A percentile compares a stretch with the other conserved stretches of the same genome.
Conservation (phyloP, 2,797 vertebrate species). For the Eulemur rubriventer region DNA sequence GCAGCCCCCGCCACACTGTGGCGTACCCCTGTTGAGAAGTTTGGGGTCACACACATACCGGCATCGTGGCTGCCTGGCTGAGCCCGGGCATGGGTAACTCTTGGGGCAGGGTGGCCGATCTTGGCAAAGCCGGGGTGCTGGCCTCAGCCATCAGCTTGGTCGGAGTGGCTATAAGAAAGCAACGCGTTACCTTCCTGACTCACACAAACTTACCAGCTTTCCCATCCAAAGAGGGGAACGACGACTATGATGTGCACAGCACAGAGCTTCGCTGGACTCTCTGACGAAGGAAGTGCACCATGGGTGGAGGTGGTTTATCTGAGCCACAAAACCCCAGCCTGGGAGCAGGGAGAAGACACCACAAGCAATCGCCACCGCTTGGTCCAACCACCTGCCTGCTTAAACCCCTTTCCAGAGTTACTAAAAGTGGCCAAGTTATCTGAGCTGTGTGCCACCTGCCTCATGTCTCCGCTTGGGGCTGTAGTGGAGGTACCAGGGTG, state of each 20-base stretch:
- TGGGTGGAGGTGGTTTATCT: not conserved
- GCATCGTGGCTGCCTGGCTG: slow-evolving; percentile 77
- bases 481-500: fast-evolving
- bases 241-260: not conserved
- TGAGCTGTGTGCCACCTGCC: fast-evolving
- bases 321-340: not conserved
- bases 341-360: not conserved
- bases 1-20: fast-evolving
- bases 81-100: slow-evolving; percentile 82
- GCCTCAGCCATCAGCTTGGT: slow-evolving; percentile 83
- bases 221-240: not conserved
- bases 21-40: fast-evolving
- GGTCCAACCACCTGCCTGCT: not conserved
- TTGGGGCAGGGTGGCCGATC: slow-evolving; percentile 77
- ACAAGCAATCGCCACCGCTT: fast-evolving
- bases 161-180: slow-evolving; percentile 84
- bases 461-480: fast-evolving
- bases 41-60: slow-evolving; percentile 77
- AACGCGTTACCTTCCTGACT: not conserved
- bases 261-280: not conserved
- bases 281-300: not conserved
- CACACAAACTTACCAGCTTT: not conserved
- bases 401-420: not conserved
- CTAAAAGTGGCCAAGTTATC: not conserved
- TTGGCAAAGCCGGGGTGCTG: slow-evolving; percentile 78